These are phyloP conservation scores for Epizoanthus rinbou DNA, from an alignment of 92 coral and sea anemone species.

Conservation along the genomic window DNA sequence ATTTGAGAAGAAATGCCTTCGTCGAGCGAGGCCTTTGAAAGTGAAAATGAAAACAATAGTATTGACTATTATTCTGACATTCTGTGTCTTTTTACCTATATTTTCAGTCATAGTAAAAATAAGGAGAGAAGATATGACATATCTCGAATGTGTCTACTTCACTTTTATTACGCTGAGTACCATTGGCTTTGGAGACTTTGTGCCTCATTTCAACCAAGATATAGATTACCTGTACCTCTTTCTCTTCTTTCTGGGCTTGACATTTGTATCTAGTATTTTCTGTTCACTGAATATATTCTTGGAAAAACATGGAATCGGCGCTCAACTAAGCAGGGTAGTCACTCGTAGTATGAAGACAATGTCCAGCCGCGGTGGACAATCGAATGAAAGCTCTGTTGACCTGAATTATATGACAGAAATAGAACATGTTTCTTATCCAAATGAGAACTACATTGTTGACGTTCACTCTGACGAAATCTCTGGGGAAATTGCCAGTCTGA, in stretches of 20 bases:
- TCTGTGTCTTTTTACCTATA: constrained; percentile 55
- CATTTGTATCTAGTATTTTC: constrained; percentile 78
- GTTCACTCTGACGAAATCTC: no score
- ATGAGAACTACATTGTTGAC: no score
- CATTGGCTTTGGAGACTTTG: constrained; percentile 84
- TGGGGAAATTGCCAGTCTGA: no score
- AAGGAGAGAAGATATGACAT: constrained; percentile 52
- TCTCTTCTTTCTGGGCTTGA: constrained; percentile 67
- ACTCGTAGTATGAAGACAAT: no score
- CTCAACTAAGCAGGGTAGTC: neutral
- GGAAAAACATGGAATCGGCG: constrained; percentile 69
- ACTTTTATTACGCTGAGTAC: constrained; percentile 76
- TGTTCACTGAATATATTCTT: constrained; percentile 70
- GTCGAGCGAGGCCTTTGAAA: constrained; percentile 42
- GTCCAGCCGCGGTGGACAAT: no score
- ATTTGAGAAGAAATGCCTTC: constrained; percentile 58
- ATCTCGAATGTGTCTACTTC: constrained; percentile 73
- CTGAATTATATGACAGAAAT: no score
- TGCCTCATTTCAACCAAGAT: constrained; percentile 55
- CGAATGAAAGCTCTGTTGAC: no score
- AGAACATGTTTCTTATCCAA: no score
- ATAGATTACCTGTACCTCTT: constrained; percentile 58
- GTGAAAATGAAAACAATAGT: constrained; percentile 67
- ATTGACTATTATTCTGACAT: constrained; percentile 47
- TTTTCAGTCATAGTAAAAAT: constrained; percentile 47